Conservation (phyloP, 2,113 vertebrate species). For the Cygnus atratus region DNA sequence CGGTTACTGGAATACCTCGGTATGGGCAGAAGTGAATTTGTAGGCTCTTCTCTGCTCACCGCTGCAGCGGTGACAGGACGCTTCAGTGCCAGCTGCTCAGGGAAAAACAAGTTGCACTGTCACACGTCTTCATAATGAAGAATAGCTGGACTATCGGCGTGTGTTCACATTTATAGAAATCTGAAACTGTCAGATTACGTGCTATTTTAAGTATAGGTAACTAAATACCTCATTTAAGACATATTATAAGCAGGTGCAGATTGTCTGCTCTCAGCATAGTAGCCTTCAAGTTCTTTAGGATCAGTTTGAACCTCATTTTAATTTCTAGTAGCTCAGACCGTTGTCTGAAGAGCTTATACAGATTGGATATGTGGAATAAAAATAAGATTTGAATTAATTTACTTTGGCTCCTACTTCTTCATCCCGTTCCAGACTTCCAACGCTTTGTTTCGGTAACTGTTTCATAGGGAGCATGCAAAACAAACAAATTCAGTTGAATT, state of each 20-base stretch:
- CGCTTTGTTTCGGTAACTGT: neutral
- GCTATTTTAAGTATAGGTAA: neutral
- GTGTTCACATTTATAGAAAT: neutral
- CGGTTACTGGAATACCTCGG: neutral
- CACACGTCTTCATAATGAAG: accelerated
- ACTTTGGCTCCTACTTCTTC: neutral
- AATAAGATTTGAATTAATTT: slow-evolving; percentile 9
- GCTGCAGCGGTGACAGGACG: neutral
- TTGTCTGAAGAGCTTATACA: neutral
- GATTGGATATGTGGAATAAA: neutral
- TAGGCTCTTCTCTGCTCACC: neutral
- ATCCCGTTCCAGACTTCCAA: neutral
- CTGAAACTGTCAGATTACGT: neutral
- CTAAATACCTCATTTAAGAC: neutral
- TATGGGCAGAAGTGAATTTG: neutral
- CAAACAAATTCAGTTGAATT: neutral
- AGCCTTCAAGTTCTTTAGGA: neutral
- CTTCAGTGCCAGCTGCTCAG: accelerated
- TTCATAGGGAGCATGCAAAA: neutral
- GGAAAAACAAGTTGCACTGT: accelerated
- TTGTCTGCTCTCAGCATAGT: neutral
- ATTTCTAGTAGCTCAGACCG: neutral
- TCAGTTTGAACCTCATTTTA: neutral
- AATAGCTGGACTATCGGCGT: neutral
- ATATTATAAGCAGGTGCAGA: neutral